Conservation (phyloP, 2,113 vertebrate genomes). For the Oryzias woworae region DNA sequence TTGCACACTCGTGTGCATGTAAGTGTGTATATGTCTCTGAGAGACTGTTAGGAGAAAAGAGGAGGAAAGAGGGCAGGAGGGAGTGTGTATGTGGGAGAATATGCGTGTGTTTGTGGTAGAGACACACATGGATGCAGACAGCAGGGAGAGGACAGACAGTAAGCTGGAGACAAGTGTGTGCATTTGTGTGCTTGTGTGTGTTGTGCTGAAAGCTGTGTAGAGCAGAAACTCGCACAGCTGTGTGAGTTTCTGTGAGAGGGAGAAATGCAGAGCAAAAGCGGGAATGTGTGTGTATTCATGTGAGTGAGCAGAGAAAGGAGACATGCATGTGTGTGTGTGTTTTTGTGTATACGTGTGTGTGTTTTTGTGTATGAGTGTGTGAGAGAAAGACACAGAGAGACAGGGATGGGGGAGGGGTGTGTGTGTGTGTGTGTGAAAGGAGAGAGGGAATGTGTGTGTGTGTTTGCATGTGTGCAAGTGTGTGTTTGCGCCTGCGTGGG, state of each 20-base stretch:
- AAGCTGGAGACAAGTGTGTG: neutral
- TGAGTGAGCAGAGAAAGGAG: slow-evolving; percentile 47
- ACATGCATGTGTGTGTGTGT: slow-evolving; percentile 38
- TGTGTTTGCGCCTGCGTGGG: slow-evolving; percentile 46
- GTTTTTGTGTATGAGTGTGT: slow-evolving; percentile 32
- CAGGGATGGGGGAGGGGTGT: slow-evolving; percentile 36
- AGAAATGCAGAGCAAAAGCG: slow-evolving; percentile 21
- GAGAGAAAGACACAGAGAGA: slow-evolving; percentile 27
- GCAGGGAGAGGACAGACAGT: too few relatives aligned
- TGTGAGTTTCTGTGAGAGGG: neutral
- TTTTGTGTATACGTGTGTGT: slow-evolving; percentile 9
- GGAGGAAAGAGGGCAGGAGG: slow-evolving; percentile 33
- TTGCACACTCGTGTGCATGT: slow-evolving; percentile 41
- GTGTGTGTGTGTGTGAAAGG: slow-evolving; percentile 45
- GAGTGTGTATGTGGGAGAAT: slow-evolving; percentile 27
- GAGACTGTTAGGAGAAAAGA: slow-evolving; percentile 43
- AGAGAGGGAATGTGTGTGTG: slow-evolving; percentile 32
- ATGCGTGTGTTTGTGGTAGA: slow-evolving; percentile 21
- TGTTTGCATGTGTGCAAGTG: slow-evolving; percentile 48
- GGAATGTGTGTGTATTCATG: slow-evolving; percentile 10
- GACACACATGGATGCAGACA: neutral
- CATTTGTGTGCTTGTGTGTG: slow-evolving; percentile 25
- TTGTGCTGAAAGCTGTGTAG: slow-evolving; percentile 2
- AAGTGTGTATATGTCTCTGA: slow-evolving; percentile 59
- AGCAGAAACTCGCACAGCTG: too few relatives aligned